Conservation (phyloP, 2,797 vertebrate species). For the Sebastes vulpes region DNA sequence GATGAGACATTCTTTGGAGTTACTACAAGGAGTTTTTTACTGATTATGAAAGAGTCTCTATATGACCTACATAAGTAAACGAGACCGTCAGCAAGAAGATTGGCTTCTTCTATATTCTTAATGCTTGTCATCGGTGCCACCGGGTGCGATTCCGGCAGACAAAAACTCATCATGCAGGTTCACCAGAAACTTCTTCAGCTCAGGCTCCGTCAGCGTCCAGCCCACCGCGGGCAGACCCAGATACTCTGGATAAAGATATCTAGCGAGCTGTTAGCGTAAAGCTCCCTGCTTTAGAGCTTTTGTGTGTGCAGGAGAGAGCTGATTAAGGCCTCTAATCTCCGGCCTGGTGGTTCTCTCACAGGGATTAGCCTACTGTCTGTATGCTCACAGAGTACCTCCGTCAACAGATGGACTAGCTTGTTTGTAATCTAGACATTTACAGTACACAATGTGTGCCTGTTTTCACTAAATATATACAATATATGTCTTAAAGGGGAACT, state of each 20-base stretch:
- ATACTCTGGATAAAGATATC: not conserved
- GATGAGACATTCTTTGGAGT: not conserved
- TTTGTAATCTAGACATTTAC: constrained; percentile 3
- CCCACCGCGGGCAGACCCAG: no score
- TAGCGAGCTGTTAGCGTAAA: not conserved
- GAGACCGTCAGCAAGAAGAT: no score
- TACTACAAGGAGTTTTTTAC: no score
- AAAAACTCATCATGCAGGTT: no score
- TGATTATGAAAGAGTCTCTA: no score
- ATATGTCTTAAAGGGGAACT: not conserved
- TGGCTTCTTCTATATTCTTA: no score
- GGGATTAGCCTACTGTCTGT: constrained; percentile 7
- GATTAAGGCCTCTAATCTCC: constrained; percentile 11
- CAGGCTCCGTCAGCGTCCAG: no score
- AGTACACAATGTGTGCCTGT: not conserved
- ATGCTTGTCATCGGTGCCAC: no score
- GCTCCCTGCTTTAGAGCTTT: not conserved
- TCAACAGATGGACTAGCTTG: not conserved
- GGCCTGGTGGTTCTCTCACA: not conserved
- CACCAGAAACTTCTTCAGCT: no score
- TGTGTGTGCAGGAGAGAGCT: not conserved
- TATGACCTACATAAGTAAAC: no score
- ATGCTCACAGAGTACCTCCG: not conserved
- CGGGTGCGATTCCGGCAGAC: no score
- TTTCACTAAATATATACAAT: not conserved